These are phyloP conservation scores for Drosophila triauraria DNA, from an alignment of 1,140 invertebrate genomes.

Conservation along the genomic window DNA sequence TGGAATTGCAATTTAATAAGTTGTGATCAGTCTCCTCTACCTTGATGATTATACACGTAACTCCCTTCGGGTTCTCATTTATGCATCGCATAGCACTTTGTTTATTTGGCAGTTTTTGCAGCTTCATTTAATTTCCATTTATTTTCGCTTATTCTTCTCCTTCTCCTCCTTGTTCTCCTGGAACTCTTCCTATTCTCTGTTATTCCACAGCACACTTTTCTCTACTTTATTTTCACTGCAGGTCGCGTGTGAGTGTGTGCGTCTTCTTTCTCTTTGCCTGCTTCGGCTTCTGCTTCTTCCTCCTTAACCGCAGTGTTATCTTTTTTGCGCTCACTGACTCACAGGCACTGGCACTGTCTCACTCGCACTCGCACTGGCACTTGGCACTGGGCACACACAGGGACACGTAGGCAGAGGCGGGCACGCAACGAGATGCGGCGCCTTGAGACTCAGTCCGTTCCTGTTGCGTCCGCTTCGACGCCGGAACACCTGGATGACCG, in stretches of 20 bases:
- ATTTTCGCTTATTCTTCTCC: slow-evolving; percentile 26
- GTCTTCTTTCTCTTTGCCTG: slow-evolving; percentile 72
- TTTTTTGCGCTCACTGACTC: slow-evolving; percentile 66
- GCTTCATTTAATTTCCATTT: slow-evolving; percentile 71
- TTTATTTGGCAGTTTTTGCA: slow-evolving; percentile 72
- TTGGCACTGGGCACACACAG: slow-evolving; percentile 36
- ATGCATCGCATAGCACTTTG: slow-evolving; percentile 62
- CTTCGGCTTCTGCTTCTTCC: slow-evolving; percentile 45
- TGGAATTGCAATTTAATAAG: slow-evolving; percentile 76
- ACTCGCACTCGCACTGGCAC: slow-evolving; percentile 24
- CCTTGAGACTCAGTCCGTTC: slow-evolving; percentile 50
- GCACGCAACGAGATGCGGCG: slow-evolving; percentile 76
- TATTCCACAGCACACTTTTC: slow-evolving; percentile 72
- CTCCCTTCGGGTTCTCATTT: slow-evolving; percentile 70
- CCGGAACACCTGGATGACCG: slow-evolving; percentile 45
- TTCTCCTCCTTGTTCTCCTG: slow-evolving; percentile 21
- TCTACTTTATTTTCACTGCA: slow-evolving; percentile 79
- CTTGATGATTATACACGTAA: slow-evolving; percentile 66
- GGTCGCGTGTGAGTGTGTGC: slow-evolving; percentile 45
- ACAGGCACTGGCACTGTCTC: slow-evolving; percentile 36
- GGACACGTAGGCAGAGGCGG: slow-evolving; percentile 35
- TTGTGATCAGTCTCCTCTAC: slow-evolving; percentile 59
- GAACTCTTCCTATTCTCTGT: slow-evolving; percentile 31
- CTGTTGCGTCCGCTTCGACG: slow-evolving; percentile 64
- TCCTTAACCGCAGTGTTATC: slow-evolving; percentile 53